A percentile compares a stretch with the other conserved stretches of the same genome.
These are phyloP conservation scores for Chiloscyllium punctatum DNA, from an alignment of 2,797 vertebrate species.

Conservation along the genomic window DNA sequence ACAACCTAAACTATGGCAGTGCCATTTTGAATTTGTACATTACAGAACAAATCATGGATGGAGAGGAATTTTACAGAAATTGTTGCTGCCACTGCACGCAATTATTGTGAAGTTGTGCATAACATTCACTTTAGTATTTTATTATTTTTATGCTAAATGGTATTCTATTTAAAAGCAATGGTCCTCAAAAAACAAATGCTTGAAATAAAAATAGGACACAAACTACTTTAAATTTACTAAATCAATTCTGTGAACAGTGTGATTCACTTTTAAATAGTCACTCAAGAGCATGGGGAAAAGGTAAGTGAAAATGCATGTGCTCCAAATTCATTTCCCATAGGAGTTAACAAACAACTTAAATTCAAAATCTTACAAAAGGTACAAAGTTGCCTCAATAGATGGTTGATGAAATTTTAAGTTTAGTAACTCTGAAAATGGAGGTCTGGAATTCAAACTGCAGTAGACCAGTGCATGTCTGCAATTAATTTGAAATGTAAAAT, in stretches of 20 bases:
- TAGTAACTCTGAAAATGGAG: not conserved
- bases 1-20: not conserved
- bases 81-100: not conserved
- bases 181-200: not conserved
- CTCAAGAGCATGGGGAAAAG: not conserved
- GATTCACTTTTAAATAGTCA: not conserved
- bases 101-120: not conserved
- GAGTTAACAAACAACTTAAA: not conserved
- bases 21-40: not conserved
- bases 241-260: not conserved
- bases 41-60: not conserved
- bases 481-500: not conserved
- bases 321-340: not conserved
- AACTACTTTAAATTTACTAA: not conserved
- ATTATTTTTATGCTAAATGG: not conserved
- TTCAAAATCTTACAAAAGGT: not conserved
- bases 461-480: not conserved
- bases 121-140: not conserved
- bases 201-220: not conserved
- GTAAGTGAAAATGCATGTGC: not conserved
- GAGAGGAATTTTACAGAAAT: not conserved
- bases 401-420: not conserved
- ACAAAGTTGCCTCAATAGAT: not conserved
- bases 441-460: not conserved
- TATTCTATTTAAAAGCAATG: not conserved